Base-by-base conservation (phyloP, 2,797 vertebrate species). In the Takifugu rubripes region DNA sequence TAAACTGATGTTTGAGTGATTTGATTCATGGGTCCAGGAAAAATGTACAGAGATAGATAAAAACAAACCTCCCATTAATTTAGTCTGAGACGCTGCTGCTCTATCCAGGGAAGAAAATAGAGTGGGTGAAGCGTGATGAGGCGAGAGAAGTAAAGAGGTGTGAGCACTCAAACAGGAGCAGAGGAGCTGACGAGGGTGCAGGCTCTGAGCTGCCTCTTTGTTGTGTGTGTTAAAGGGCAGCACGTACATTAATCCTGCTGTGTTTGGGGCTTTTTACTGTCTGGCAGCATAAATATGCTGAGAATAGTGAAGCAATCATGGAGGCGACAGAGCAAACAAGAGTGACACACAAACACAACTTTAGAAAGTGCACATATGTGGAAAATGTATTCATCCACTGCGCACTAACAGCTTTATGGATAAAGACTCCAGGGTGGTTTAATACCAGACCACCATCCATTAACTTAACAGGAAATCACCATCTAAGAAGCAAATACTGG, bases 221-320 rank as follows among this genome's bases (percentile, higher is more conserved):
- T 49, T 17, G 1, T 5, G 21, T 70, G 48, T 44, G 64, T 66
- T 70, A 61, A 76, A 76, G 62, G 65, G 59, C 55, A 52, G 52
- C 52, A 15, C 21, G 76, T 64, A 76, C 64, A 68, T 77, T 66
- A 67, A 72, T 74, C 67, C 40, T 59, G 63, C 71, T 73, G 68
- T 72, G 60, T 71, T 61, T 29, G 2, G 62, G 62, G 61, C 72
- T 77, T 76, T 77, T 74, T 74, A 74, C 71, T 72, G 74, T 64
- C 62, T 84, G 68, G 51, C 53, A 51, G 49, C 64, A 62, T 79
- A 81, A 78, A 79, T 77, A 78, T 57, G 2, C 31, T 31, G 25
- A 61, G 55, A 56, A 57, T 47, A 33, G 33, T 66, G 58, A 74
- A 33, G 53, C 25, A 65, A 12, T 3, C 5, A 24, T 21, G 10